Percentiles rank a stretch among this genome's conserved stretches.
Evolutionary conservation across 2,113 vertebrate species (phyloP).

Genomic region (Prietella phreatophila): DNA sequence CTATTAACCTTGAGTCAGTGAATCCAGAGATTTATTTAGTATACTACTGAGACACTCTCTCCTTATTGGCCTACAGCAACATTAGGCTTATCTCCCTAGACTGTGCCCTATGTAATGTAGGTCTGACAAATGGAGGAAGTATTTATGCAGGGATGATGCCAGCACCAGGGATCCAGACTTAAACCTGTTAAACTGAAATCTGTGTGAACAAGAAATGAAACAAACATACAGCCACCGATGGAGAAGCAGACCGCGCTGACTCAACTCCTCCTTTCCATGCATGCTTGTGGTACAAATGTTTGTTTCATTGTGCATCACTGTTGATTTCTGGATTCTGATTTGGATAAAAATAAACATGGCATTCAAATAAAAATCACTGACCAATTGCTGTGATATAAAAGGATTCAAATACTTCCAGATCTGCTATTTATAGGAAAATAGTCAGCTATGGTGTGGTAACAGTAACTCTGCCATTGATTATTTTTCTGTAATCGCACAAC

Average conservation of each 20-base stretch:
- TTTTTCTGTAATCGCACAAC: background rate
- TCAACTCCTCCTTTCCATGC: background rate
- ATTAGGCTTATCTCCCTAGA: background rate
- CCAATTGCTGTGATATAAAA: background rate
- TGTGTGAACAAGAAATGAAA: conserved; percentile 69
- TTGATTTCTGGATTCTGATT: background rate
- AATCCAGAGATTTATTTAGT: conserved; percentile 6
- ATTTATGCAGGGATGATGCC: conserved; percentile 52
- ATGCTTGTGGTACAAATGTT: background rate
- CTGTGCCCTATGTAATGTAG: background rate
- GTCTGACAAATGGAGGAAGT: conserved; percentile 63
- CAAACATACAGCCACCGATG: conserved; percentile 60
- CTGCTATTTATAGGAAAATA: background rate
- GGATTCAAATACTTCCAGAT: background rate
- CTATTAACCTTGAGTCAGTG: background rate
- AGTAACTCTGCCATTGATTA: background rate
- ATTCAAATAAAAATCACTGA: background rate
- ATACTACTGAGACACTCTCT: background rate
- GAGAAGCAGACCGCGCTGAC: conserved; percentile 33
- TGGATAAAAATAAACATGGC: background rate
- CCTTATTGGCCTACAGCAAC: conserved; percentile 11
- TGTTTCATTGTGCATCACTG: background rate
- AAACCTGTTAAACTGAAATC: conserved; percentile 51
- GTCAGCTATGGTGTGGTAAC: background rate
- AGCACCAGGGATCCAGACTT: conserved; percentile 46